Conservation (phyloP, 2,797 vertebrate genomes). For the Sus cebifrons region DNA sequence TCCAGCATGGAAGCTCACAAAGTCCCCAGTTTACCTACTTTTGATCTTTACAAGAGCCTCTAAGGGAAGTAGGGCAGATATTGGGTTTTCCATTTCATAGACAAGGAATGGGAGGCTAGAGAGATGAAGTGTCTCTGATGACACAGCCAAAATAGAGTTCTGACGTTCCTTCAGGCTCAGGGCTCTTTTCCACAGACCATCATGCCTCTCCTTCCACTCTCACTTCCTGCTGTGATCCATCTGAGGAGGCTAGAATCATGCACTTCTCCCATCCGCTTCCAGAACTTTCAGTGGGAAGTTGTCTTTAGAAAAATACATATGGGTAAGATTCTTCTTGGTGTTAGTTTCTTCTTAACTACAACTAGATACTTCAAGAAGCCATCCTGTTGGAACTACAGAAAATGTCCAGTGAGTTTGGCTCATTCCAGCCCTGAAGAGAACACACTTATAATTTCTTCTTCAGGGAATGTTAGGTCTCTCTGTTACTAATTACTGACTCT, state of each 20-base stretch:
- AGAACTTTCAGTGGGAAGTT: background rate
- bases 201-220: background rate
- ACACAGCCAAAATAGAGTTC: background rate
- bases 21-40: background rate
- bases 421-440: background rate
- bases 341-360: background rate
- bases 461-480: background rate
- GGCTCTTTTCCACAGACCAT: background rate
- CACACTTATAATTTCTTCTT: background rate
- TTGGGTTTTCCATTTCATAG: background rate
- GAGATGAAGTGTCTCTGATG: background rate
- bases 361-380: background rate
- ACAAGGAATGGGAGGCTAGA: conserved; percentile 7
- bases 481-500: background rate
- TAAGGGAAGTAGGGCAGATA: background rate
- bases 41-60: background rate
- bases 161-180: background rate
- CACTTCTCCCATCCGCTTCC: background rate
- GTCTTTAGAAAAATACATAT: background rate
- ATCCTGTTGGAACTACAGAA: background rate
- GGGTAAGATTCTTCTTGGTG: background rate
- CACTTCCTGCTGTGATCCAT: conserved; percentile 6
- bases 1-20: background rate
- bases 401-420: background rate
- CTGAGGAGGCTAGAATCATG: background rate